Base-by-base conservation (phyloP, 2,113 vertebrate species). In the Picathartes gymnocephalus region DNA sequence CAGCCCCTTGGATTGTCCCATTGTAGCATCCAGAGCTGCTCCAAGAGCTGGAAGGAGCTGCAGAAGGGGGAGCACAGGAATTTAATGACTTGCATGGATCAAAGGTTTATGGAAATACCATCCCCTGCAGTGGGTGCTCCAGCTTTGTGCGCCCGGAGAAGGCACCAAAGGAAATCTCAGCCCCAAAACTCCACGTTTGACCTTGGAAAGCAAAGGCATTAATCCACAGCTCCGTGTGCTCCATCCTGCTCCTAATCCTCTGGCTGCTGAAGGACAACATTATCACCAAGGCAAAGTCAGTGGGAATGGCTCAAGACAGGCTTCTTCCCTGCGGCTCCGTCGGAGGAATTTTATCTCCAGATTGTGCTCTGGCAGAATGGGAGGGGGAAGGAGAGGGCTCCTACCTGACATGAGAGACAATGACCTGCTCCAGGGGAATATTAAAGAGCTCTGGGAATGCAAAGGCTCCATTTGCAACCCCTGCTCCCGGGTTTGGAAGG, bases 241-340 rank as follows among this genome's bases (percentile, higher is more conserved):
- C 80, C 3, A 1, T 57, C 35, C 48, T 82, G 81, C 69, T 86
- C 47, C 91, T 71, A 33, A 77, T 85, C 76, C 95, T 71, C 66
- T 48, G 23, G 65, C 35, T 80, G 93, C 78, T 72, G 85, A 91
- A 96, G 95, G 94, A 83, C 92, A 92, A 10, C 48, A 40, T 72
- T 47, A n/a, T 85, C 87, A 54, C n/a, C n/a, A 15, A 22, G 92
- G 95, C 78, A 96, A 42, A 87, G 92, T 71, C 94, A 35, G 13
- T 24, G 94, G 92, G 84, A 88, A 82, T 65, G 92, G 96, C 91
- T 96, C 40, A 82, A 56, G 82, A 92, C 92, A 86, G 76, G 60
- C 88, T 88, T 77, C 94, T 76, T 90, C 92, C 95, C 97, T 6
- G 65, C 10, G 40, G 48, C 86, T 84, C 93, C n/a, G 8, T 58